These are phyloP conservation scores for Anastrepha obliqua DNA, from an alignment of 1,140 invertebrate species.

Conservation along the genomic window DNA sequence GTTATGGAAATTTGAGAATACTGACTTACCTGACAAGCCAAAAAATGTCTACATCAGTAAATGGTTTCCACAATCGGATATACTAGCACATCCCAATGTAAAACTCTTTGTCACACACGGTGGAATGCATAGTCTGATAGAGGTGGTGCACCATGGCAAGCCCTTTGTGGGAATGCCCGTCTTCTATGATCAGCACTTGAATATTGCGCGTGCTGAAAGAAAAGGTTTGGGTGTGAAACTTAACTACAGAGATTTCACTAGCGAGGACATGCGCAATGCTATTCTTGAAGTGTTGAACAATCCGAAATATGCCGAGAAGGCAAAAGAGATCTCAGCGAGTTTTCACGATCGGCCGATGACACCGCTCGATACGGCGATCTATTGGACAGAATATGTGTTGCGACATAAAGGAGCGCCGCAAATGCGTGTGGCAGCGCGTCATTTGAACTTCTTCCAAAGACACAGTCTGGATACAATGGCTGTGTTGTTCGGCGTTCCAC, in stretches of 20 bases:
- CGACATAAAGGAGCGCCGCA: conserved; percentile 73
- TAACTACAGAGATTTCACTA: conserved; percentile 55
- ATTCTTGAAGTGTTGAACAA: conserved; percentile 60
- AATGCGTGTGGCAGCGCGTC: too few species aligned
- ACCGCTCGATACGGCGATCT: conserved; percentile 81
- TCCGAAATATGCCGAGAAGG: conserved; percentile 59
- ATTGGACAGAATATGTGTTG: conserved; percentile 83
- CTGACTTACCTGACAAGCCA: conserved; percentile 76
- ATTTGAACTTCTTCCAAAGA: too few species aligned
- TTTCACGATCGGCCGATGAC: conserved; percentile 77
- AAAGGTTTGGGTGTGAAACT: conserved; percentile 75
- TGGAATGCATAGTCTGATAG: conserved; percentile 82
- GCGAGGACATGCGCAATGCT: conserved; percentile 66
- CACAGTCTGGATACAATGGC: too few species aligned
- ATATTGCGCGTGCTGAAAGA: conserved; percentile 75
- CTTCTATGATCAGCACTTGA: conserved; percentile 79
- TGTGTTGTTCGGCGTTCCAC: conserved; percentile 30
- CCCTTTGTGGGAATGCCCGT: conserved; percentile 84
- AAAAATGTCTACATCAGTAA: conserved; percentile 79
- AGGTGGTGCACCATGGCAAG: conserved; percentile 82
- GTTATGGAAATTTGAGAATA: conserved; percentile 78
- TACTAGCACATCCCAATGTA: conserved; percentile 82
- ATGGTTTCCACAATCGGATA: conserved; percentile 84
- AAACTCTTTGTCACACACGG: conserved; percentile 84
- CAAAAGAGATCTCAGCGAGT: conserved; percentile 60